These are phyloP conservation scores for Hystrix cristata DNA, from an alignment of 2,113 vertebrate species.

Conservation along the genomic window DNA sequence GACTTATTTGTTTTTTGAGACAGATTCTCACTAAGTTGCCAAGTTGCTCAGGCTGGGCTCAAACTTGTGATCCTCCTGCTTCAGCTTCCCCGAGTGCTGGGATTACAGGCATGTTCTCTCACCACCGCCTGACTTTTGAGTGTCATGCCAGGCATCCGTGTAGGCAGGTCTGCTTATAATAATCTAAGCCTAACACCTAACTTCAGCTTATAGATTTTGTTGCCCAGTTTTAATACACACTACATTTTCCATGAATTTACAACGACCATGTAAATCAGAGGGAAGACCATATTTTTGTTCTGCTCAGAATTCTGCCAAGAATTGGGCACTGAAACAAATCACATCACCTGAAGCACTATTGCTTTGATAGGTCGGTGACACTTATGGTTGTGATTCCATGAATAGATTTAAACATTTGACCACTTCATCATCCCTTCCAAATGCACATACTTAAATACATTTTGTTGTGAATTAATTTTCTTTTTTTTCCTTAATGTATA, in stretches of 20 bases:
- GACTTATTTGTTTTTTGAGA: neutral
- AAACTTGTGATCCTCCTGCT: neutral
- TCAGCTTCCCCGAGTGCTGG: neutral
- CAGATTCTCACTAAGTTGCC: neutral
- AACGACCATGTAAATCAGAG: conserved; percentile 56
- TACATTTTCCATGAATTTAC: conserved; percentile 52
- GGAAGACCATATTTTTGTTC: conserved; percentile 55
- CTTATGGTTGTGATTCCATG: neutral
- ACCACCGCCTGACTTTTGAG: neutral
- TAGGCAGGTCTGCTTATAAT: conserved; percentile 45
- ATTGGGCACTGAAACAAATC: conserved; percentile 4
- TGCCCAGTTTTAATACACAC: conserved; percentile 44
- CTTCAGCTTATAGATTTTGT: conserved; percentile 43
- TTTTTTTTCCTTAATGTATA: conserved; percentile 32
- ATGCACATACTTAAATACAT: neutral
- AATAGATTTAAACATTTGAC: neutral
- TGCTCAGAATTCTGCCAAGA: conserved; percentile 45
- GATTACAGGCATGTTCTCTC: neutral
- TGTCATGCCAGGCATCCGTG: neutral
- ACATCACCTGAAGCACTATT: neutral
- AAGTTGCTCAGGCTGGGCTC: neutral
- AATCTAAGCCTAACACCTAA: conserved; percentile 1
- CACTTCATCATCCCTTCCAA: neutral
- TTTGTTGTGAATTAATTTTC: conserved; percentile 13
- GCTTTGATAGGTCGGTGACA: neutral